A percentile compares a stretch with the other conserved stretches of the same genome.
phyloP scores from a whole-genome alignment of 2,888 invertebrate genomes.

The Erebia aethiops region DNA sequence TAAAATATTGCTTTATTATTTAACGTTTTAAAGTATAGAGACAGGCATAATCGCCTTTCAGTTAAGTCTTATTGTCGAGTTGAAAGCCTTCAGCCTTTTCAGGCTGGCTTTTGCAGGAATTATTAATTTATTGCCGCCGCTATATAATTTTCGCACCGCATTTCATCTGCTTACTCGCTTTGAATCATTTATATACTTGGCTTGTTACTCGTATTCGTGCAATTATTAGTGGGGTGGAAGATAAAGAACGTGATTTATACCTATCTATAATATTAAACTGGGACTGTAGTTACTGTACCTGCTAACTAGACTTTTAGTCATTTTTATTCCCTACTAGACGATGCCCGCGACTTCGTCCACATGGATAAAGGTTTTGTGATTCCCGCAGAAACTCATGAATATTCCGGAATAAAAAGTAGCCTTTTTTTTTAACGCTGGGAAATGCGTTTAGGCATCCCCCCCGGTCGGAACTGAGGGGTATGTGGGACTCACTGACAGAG shows the following conservation, averaged over 20 bases:
- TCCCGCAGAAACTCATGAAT: too few relatives aligned
- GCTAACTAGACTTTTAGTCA: too few relatives aligned
- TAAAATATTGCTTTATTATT: conserved; percentile 48
- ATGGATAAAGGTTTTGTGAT: too few relatives aligned
- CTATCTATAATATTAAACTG: background rate
- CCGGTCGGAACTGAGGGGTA: too few relatives aligned
- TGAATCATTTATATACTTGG: conserved; percentile 35
- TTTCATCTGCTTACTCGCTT: conserved; percentile 38
- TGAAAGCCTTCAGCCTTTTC: conserved; percentile 70
- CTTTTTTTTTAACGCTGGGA: too few relatives aligned
- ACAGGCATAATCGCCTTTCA: conserved; percentile 72
- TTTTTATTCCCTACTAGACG: too few relatives aligned
- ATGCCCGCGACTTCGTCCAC: too few relatives aligned
- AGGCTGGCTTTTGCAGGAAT: conserved; percentile 65
- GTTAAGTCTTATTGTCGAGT: conserved; percentile 65
- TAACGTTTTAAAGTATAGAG: conserved; percentile 58
- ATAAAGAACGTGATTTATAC: background rate
- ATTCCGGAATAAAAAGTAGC: too few relatives aligned
- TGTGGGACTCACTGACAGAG: too few relatives aligned
- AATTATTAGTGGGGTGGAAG: conserved; percentile 18
- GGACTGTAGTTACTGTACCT: too few relatives aligned
- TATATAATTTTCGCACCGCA: conserved; percentile 56
- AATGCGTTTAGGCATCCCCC: too few relatives aligned
- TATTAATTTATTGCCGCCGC: conserved; percentile 66
- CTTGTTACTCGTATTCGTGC: conserved; percentile 29